phyloP scores from a whole-genome alignment of 2,797 vertebrate genomes.

The Chloroceryle inda region DNA sequence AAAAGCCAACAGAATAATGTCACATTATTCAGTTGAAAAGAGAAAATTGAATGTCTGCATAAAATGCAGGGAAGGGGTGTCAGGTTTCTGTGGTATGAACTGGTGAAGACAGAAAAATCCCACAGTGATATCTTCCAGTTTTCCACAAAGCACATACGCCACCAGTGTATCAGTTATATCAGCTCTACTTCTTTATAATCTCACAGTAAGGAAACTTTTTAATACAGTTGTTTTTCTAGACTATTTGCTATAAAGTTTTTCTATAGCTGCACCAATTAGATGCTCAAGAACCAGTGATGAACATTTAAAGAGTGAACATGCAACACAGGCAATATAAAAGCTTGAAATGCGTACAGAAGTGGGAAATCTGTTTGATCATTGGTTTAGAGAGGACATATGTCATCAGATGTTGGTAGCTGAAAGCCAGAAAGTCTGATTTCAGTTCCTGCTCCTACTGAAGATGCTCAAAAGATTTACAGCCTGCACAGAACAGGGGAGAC shows the following conservation, averaged over 20 bases:
- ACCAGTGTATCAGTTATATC: neutral
- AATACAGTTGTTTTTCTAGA: neutral
- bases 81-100: neutral
- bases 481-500: neutral
- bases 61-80: neutral
- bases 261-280: neutral
- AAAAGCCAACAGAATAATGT: neutral
- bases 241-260: neutral
- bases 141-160: neutral
- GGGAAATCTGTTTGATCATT: neutral
- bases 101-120: neutral
- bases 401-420: fast-evolving
- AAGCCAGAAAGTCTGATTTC: neutral
- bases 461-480: neutral
- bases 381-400: neutral
- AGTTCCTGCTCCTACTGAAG: neutral
- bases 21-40: neutral
- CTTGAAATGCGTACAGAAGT: neutral
- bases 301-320: neutral
- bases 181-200: neutral
- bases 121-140: neutral
- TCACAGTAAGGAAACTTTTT: neutral
- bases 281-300: neutral
- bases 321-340: neutral
- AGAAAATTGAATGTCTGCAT: neutral